Base-by-base conservation (phyloP, 2,113 vertebrate species). In the Orycteropus afer region DNA sequence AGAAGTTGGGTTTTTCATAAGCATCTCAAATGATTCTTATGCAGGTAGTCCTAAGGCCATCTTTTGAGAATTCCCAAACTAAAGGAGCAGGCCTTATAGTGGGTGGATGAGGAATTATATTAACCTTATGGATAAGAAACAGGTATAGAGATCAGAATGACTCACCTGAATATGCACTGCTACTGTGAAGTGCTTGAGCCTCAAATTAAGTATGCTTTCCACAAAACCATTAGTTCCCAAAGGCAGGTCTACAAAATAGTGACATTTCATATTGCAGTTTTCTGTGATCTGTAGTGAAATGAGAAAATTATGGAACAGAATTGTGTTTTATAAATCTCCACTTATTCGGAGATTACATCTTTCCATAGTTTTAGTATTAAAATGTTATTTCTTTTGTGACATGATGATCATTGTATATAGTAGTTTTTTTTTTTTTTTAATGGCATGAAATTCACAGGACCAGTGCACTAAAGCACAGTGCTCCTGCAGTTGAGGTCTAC, bases 311-410 rank as follows among this genome's bases (percentile, higher is more conserved):
- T 37, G n/a, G 7, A 49, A 37, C 18, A 80, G 17, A 55, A 5
- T 29, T 69, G 2, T 82, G 11, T 61, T 90, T 95, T 81, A 53
- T 87, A 29, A 79, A 73, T 53, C 37, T 63, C 51, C 12, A 45
- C 80, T 79, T 86, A 95, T 74, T 61, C n/a, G 57, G 34, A 84
- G n/a, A 78, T 37, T 84, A 14, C 57, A 23, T 77, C 45, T n/a
- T 86, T 53, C 47, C 57, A 80, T 29, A 27, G 29, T 73, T 81
- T 96, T 53, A 71, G 14, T 63, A 73, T 89, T 86, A 79, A 81
- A 81, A 63, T 82, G 81, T 18, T 29, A n/a, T 23, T 74, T 95
- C 6, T 90, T 86, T 74, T 59, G 11, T 51, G 29, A 34, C 45
- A 8, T 53, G 12, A 37, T 80, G 3, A 4, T 80, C 59, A 92